Base-by-base conservation (phyloP, 2,113 vertebrate genomes). In the Psittacula cyanocephala region DNA sequence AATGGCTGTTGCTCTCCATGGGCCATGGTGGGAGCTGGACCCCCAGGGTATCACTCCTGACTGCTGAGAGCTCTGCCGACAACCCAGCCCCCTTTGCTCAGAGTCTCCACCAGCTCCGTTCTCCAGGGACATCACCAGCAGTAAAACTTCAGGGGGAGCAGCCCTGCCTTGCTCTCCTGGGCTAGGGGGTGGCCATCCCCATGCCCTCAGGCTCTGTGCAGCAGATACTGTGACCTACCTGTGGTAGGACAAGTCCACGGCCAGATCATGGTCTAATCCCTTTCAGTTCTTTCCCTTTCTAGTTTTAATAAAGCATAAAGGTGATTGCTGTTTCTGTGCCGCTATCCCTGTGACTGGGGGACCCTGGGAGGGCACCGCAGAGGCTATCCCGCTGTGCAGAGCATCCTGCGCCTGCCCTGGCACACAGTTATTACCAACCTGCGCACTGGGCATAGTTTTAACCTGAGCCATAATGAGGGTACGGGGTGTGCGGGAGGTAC, bases 251-350 rank as follows among this genome's bases (percentile, higher is more conserved):
- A 1, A 29, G 20, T 55, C 71, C 64, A 10, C 3, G 3, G 82
- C 55, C 0, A 16, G 86, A 59, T 81, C 35, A 78, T 81, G 37
- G 50, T 67, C 80, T 69, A 31, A 92, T 70, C 17, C 63, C 15
- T 70, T 81, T 24, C 10, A 7, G 37, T 22, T 37, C 53, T 63
- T 27, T 14, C 31, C 57, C 28, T 67, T 83, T 43, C 37, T 83
- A 63, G 46, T 95, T 97, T 95, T 86, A 95, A 50, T 97, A 97
- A 97, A 97, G 9, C n/a, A 28, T 37, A 83, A 83, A 29, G 35
- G 13, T 9, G 65, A 76, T 13, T 68, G 20, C 22, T 1, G 27
- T 76, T 67, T 23, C 49, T 89, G 28, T 52, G 37, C 29, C 0
- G 1, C 67, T 27, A 7, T 78, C 18, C 25, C 33, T 63, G 46